A percentile compares a stretch with the other conserved stretches of the same genome.
Conservation (phyloP, 2,888 invertebrate species). For the Eristalis tenax region DNA sequence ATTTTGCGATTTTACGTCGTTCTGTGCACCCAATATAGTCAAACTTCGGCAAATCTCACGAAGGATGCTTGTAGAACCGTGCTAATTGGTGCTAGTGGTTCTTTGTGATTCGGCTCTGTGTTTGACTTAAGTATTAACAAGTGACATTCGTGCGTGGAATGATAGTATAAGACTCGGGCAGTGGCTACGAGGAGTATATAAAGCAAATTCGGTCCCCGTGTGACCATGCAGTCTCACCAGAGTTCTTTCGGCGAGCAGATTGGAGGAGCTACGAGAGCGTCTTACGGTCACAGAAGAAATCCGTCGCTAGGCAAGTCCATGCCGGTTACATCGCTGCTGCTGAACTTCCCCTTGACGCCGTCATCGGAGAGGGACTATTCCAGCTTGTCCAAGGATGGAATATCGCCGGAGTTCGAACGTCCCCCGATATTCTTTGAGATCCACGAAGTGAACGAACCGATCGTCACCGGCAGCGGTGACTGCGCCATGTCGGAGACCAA, state of each 20-base stretch:
- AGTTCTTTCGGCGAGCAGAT: slow-evolving; percentile 70
- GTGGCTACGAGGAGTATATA: slow-evolving; percentile 17
- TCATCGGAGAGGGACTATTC: slow-evolving; percentile 44
- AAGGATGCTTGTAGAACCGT: slow-evolving; percentile 25
- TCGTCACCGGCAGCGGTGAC: background rate
- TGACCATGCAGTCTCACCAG: slow-evolving; percentile 74
- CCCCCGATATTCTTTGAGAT: slow-evolving; percentile 77
- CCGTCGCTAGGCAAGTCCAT: slow-evolving; percentile 80
- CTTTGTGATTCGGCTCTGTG: background rate
- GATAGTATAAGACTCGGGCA: slow-evolving; percentile 7
- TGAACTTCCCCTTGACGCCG: slow-evolving; percentile 75
- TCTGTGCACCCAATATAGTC: background rate
- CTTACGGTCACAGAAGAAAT: slow-evolving; percentile 77
- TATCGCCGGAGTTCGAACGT: slow-evolving; percentile 75
- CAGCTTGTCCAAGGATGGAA: slow-evolving; percentile 62
- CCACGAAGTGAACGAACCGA: slow-evolving; percentile 66
- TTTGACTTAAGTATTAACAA: slow-evolving; percentile 19
- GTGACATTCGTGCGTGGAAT: slow-evolving; percentile 43
- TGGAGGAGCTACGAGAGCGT: slow-evolving; percentile 49
- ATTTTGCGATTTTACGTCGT: background rate
- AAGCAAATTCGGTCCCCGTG: slow-evolving; percentile 2
- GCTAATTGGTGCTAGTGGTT: slow-evolving; percentile 26
- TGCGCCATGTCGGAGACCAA: slow-evolving; percentile 68
- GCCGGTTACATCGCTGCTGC: slow-evolving; percentile 79
- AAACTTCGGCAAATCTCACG: background rate